A percentile compares a stretch with the other conserved stretches of the same genome.
Conservation (phyloP, 2,113 vertebrate genomes). For the Cottus gobio region DNA sequence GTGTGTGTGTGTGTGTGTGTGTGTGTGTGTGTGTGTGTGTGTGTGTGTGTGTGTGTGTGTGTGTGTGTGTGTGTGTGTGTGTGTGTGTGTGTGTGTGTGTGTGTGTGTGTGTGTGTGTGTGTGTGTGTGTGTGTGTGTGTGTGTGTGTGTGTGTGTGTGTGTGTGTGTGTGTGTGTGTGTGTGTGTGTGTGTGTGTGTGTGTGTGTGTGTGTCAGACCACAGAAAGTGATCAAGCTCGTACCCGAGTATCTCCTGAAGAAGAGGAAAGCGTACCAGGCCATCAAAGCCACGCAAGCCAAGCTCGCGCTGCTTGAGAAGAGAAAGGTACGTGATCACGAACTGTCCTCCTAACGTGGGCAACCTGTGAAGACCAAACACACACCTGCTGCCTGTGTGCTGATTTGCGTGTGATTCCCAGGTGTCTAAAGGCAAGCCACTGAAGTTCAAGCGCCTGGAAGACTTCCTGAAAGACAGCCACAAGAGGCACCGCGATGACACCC, state of each 20-base stretch:
- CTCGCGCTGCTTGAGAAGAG: conserved; percentile 89
- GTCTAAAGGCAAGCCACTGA: conserved; percentile 84
- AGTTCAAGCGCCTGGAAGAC: conserved; percentile 90
- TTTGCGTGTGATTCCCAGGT: conserved; percentile 62
- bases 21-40: background rate
- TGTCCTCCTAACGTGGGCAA: background rate
- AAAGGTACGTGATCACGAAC: conserved; percentile 81
- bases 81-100: background rate
- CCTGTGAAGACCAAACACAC: background rate
- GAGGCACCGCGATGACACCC: conserved; percentile 81
- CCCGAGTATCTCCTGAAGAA: conserved; percentile 96
- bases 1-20: background rate
- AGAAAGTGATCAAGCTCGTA: conserved; percentile 90
- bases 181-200: background rate
- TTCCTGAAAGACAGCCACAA: conserved; percentile 87
- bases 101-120: background rate
- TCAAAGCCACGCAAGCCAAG: conserved; percentile 95
- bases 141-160: background rate
- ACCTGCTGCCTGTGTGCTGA: background rate
- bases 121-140: background rate
- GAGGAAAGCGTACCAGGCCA: conserved; percentile 93
- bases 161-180: background rate
- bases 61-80: background rate
- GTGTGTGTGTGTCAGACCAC: conserved; percentile 67
- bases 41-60: background rate